Base-by-base conservation (phyloP, 2,113 vertebrate species). In the Leiothrix lutea region DNA sequence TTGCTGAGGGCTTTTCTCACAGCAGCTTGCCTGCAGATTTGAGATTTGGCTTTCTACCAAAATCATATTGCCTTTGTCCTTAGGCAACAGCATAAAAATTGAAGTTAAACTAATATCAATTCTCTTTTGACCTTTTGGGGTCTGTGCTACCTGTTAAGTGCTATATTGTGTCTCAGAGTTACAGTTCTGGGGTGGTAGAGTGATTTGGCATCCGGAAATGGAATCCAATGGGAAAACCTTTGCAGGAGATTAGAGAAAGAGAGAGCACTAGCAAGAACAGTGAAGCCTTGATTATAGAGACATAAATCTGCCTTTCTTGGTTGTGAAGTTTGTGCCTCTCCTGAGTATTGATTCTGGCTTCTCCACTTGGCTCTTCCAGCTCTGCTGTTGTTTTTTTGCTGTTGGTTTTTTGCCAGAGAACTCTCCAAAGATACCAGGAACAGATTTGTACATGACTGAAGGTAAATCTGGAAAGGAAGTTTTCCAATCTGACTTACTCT, bases 31-130 rank as follows among this genome's bases (percentile, higher is more conserved):
- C 92, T 70, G 62, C 51, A 93, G 65, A 92, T 92, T 95, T 91
- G 94, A 94, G 42, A 38, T 91, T 86, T 92, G 42, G 42, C 62
- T 92, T n/a, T 81, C 70, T 94, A 66, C 81, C 84, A 81, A 94
- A 94, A 95, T 44, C 20, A 36, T 85, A 83, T 86, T 96, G 66
- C 23, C 58, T 95, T 92, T 96, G 40, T 94, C 85, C 66, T 92
- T 94, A 62, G 64, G 26, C 71, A 96, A 89, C 73, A 94, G 57
- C 42, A 94, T 84, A 80, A 92, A 94, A 80, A 65, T 83, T 95
- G 93, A 95, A 95, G 96, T 93, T 90, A 96, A 94, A 69, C 60
- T 96, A 95, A 75, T 90, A 95, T 67, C 33, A 88, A 88, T 80
- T 92, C 12, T 54, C 42, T 80, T 95, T 94, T 93, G 90, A 96